phyloP scores from a whole-genome alignment of 1,140 invertebrate species.

The Venustaconcha ellipsiformis region DNA sequence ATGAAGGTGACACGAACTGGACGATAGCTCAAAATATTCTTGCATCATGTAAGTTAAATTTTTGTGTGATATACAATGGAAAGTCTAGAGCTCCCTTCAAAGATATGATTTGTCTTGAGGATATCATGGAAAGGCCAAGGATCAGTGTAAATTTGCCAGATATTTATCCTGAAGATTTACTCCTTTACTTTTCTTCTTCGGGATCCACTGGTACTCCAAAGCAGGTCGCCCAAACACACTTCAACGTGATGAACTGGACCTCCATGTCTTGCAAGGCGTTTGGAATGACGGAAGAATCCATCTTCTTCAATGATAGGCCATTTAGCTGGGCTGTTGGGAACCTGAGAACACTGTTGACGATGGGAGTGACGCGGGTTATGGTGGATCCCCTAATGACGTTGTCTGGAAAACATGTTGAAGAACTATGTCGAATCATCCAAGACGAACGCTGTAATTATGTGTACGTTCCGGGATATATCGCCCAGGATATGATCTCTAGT shows the following conservation, averaged over 20 bases:
- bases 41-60: neutral
- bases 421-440: conserved; percentile 17
- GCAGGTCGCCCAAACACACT: conserved; percentile 15
- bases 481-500: neutral
- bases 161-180: conserved; percentile 20
- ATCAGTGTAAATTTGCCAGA: conserved; percentile 4
- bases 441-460: conserved; percentile 18
- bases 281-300: conserved; percentile 5
- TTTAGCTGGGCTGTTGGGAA: conserved; percentile 35
- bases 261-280: neutral
- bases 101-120: neutral
- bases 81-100: neutral
- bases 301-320: conserved; percentile 14
- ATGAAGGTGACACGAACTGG: conserved; percentile 4
- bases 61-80: conserved; percentile 7
- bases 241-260: conserved; percentile 19
- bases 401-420: conserved; percentile 5
- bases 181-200: conserved; percentile 13
- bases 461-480: conserved; percentile 14
- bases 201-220: conserved; percentile 26
- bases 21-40: conserved; percentile 6
- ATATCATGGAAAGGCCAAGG: neutral
- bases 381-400: conserved; percentile 7
- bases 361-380: conserved; percentile 28
- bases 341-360: conserved; percentile 29